phyloP scores from a whole-genome alignment of 2,888 invertebrate species.

The Magallana nippona region DNA sequence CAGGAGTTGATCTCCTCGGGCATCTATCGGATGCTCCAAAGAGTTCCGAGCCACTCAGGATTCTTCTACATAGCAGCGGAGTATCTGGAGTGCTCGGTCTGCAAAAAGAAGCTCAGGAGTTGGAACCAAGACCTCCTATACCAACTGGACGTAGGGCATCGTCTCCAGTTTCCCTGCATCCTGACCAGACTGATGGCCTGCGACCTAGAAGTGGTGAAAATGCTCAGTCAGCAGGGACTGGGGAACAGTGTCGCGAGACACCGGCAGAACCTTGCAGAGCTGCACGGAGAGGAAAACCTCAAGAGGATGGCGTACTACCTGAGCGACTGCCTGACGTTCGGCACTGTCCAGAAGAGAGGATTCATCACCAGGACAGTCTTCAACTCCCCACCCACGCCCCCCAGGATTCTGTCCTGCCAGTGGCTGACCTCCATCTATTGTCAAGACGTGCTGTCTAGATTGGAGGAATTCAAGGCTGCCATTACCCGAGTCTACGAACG shows the following conservation, averaged over 20 bases:
- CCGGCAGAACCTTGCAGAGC: constrained; percentile 26
- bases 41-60: constrained; percentile 53
- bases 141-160: constrained; percentile 42
- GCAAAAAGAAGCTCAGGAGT: constrained; percentile 36
- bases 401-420: constrained; percentile 42
- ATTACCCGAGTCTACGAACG: constrained; percentile 59
- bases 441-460: constrained; percentile 54
- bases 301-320: constrained; percentile 29
- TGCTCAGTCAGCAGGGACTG: constrained; percentile 41
- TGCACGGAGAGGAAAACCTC: constrained; percentile 34
- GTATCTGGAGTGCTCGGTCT: constrained; percentile 33
- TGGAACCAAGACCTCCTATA: constrained; percentile 15
- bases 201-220: constrained; percentile 39
- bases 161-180: constrained; percentile 36
- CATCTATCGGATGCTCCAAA: neutral
- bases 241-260: constrained; percentile 35
- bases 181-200: constrained; percentile 39
- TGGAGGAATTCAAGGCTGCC: constrained; percentile 59
- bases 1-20: neutral
- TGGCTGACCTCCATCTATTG: constrained; percentile 55
- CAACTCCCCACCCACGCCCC: constrained; percentile 40
- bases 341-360: neutral
- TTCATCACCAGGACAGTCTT: neutral
- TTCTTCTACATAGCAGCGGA: constrained; percentile 37
- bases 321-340: constrained; percentile 38